Base-by-base conservation (phyloP, 2,113 vertebrate species). In the Epinephelus cyanopodus region DNA sequence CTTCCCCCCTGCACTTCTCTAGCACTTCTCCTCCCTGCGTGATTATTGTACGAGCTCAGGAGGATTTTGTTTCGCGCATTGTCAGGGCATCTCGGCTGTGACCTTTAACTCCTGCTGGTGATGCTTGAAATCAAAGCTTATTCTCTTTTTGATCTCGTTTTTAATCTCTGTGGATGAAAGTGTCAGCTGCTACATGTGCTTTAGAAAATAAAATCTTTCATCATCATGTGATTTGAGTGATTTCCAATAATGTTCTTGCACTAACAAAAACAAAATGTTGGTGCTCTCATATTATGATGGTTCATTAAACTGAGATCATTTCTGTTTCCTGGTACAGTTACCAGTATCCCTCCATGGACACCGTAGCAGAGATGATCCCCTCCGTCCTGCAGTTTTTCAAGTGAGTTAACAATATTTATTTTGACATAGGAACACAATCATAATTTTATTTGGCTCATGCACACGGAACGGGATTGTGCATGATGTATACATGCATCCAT, bases 301-400 rank as follows among this genome's bases (percentile, higher is more conserved):
- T 48, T 65, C 12, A 9, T 67, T 53, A 14, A 0, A 50, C 9
- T 69, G 65, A 14, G 27, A 11, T 66, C 42, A 27, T 60, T 63
- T 71, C 14, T 68, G 23, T 58, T 69, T 65, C 33, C 54, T 69
- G 23, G 37, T 42, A 33, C 57, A 98, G 97, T 52, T 97, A 97
- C 84, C 97, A 97, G 93, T 98, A 97, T 81, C 96, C 96, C 0
- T 94, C 97, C 73, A 96, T 98, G 97, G 97, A 98, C 87, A 96
- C 96, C 89, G 88, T 98, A 61, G 95, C 97, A 1, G 96, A 98
- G 89, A 98, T 97, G 97, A 95, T 98, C 76, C 97, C 97, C 1
- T 92, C 95, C 27, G 95, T 98, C 52, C 90, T 98, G 90, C 96
- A 97, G 91, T 97, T 95, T 76, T 96, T 98, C 90, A 97, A 97